Base-by-base conservation (phyloP, 2,888 invertebrate genomes). In the Agriopis aurantiaria region DNA sequence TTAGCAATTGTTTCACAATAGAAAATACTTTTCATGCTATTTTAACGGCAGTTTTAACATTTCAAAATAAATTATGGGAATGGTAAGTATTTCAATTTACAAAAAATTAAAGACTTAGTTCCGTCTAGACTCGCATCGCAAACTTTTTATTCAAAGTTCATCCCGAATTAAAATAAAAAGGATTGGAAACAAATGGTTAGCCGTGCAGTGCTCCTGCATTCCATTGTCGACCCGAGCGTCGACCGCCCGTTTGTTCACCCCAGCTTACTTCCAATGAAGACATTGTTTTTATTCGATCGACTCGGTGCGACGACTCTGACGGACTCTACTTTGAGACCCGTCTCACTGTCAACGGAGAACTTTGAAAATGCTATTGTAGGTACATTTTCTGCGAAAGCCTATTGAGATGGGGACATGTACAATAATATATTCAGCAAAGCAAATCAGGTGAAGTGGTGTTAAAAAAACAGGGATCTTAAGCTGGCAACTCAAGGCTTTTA, bases 171-270 rank as follows among this genome's bases (percentile, higher is more conserved):
- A 65, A 65, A 59, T 62, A 66, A 70, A 70, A 62, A 66, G 66
- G 62, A 66, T 70, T 66, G 66, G 45, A 66, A 66, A 70, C 65
- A 66, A 66, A 69, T 72, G 71, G 74, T 73, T 72, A 62, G 72
- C 69, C 71, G 55, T 46, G 53, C 66, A 60, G 65, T 43, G 66
- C 71, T 65, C 67, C 68, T 69, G 70, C 72, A 74, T 74, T 73
- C 70, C 65, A 69, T 68, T 68, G 69, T 64, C 55, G 71, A 67
- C 49, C 64, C 66, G 77, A 72, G 73, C 74, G 68, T 59, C 72
- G 76, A 75, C 76, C 77, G 71, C 43, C 61, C 74, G 75, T 74
- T 72, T 74, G 72, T 77, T 77, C 68, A 77, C 75, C 77, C 72
- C 72, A 49, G 59, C 53, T 69, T 63, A 45, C 67, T 66, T 66